Evolutionary conservation across 1,140 invertebrate genomes (phyloP), one percentile per base, ranked within the genome.

Genomic region (Drosophila kanapiae): DNA sequence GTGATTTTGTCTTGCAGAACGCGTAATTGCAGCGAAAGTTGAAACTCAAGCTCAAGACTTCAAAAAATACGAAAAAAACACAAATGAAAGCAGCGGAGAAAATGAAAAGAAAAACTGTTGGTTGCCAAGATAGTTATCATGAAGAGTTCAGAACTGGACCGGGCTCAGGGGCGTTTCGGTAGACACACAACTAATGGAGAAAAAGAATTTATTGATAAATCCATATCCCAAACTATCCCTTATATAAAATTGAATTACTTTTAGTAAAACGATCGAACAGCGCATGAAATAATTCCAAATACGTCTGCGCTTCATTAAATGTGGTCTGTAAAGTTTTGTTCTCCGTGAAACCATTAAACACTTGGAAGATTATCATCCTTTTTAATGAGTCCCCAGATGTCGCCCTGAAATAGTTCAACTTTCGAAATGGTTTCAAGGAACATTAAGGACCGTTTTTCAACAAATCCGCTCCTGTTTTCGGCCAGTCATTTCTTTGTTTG

Each of bases 21-120:
- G 84, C 84, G 85, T 87, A 87, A 87, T 87, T 87, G 84, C 84
- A 87, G 84, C 65, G 58, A 87, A 84, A 87, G 84, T 87, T 87
- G 84, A 87, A 84, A 75, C 80, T 82, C 70, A 71, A 75, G 40
- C 57, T 68, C 45, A 51, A 51, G 29, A 68, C 13, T 35, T 23
- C 3, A 37, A 18, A 18, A 37, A 11, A 5, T 2, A 18, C n/a
- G 11, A 27, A 65, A 62, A 59, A 14, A 7, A 5, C 6, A 48
- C 23, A 27, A 58, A 31, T 42, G 23, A 37, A 49, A 37, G 7
- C 7, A 43, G 45, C 51, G 13, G 4, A 27, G 9, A 14, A 68
- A 67, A 54, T 53, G 23, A 63, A 56, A 68, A 38, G 63, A 68
- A 69, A 70, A 70, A 70, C 67, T 70, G 63, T 54, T 70, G 63